These are phyloP conservation scores for Pelusios castaneus DNA, from an alignment of 2,113 vertebrate genomes.

Conservation along the genomic window DNA sequence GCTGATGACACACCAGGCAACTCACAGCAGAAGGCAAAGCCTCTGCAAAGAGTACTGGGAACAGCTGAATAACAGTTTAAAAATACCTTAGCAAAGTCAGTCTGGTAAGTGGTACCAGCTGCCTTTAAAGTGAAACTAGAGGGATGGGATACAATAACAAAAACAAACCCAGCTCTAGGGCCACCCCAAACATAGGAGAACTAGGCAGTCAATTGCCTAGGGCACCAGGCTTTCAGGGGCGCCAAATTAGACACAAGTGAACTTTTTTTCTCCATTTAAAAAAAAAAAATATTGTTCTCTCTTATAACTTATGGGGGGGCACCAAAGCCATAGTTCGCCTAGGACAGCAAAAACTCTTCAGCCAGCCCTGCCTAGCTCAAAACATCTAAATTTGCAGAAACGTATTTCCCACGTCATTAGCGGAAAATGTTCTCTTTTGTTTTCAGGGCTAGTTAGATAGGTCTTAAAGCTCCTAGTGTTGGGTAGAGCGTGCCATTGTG, in stretches of 20 bases:
- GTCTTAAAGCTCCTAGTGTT: neutral
- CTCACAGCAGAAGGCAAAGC: neutral
- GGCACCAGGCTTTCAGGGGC: no score
- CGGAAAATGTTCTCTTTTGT: neutral
- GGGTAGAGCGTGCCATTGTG: neutral
- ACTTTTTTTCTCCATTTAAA: no score
- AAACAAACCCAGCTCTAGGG: no score
- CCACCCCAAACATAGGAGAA: no score
- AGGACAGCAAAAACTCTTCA: no score
- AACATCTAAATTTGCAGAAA: neutral
- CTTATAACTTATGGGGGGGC: no score
- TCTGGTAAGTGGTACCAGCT: slow-evolving; percentile 1
- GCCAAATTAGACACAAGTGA: no score
- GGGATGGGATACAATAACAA: neutral
- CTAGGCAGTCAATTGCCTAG: no score
- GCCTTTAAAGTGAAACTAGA: neutral
- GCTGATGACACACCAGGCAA: neutral
- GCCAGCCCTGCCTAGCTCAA: no score
- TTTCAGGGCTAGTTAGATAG: slow-evolving; percentile 5
- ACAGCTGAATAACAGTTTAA: neutral
- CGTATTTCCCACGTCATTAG: neutral
- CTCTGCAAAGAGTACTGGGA: neutral
- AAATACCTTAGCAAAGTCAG: neutral
- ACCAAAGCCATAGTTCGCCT: no score
- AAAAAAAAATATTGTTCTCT: no score